phyloP scores from a whole-genome alignment of 2,888 invertebrate genomes.

The Chrysomela aeneicollis region DNA sequence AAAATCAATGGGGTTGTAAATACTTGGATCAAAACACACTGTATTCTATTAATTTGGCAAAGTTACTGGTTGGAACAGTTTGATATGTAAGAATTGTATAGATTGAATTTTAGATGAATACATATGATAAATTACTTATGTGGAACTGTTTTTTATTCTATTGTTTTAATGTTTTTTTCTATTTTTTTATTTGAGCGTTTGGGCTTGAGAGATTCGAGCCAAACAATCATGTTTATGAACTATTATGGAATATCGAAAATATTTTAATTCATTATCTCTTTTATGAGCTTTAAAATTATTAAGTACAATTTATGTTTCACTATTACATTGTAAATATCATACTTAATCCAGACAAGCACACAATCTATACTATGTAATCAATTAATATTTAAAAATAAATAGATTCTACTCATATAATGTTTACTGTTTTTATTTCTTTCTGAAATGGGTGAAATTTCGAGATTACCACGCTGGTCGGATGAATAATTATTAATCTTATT shows the following conservation, averaged over 20 bases:
- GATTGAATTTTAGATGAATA: conserved; percentile 54
- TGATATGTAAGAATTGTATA: conserved; percentile 56
- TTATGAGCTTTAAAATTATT: conserved; percentile 59
- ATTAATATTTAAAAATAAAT: conserved; percentile 63
- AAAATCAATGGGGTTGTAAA: conserved; percentile 39
- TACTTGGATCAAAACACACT: conserved; percentile 37
- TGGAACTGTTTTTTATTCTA: conserved; percentile 44
- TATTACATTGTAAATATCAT: conserved; percentile 63
- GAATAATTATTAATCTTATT: no score
- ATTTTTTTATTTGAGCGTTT: conserved; percentile 40
- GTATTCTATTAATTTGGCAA: conserved; percentile 14
- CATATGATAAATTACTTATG: conserved; percentile 47
- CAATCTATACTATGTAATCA: conserved; percentile 63
- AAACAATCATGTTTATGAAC: conserved; percentile 41
- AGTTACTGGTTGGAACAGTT: conserved; percentile 54
- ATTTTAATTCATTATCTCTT: conserved; percentile 50
- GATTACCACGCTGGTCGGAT: no score
- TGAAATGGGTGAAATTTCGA: neutral
- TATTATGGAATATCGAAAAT: conserved; percentile 42
- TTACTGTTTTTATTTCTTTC: conserved; percentile 20
- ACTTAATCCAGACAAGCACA: conserved; percentile 62
- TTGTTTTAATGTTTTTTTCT: conserved; percentile 38
- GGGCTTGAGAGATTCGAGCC: conserved; percentile 35
- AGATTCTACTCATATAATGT: conserved; percentile 57
- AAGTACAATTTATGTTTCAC: conserved; percentile 60